Percentiles rank a stretch among this genome's conserved stretches.
Conservation (phyloP, 1,140 invertebrate genomes). For the Chrysopa pallens region DNA sequence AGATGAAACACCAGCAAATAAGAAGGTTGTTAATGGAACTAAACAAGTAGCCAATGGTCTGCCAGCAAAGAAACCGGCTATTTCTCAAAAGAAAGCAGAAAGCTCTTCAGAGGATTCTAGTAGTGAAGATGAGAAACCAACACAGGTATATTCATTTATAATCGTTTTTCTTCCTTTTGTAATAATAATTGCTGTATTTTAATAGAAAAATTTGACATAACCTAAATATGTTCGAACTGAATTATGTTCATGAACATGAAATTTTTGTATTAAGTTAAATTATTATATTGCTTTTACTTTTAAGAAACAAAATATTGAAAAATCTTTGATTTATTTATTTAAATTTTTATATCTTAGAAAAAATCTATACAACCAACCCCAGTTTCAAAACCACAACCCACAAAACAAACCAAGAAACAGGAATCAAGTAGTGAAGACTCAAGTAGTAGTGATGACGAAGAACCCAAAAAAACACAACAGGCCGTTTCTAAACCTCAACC, state of each 20-base stretch:
- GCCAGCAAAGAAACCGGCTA: conserved; percentile 4
- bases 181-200: background rate
- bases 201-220: background rate
- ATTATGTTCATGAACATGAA: no score
- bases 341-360: conserved; percentile 1
- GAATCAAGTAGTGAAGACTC: conserved; percentile 22
- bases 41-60: conserved; percentile 1
- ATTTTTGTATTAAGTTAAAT: no score
- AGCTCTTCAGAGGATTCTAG: conserved; percentile 15
- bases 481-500: conserved; percentile 11
- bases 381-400: background rate
- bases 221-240: background rate
- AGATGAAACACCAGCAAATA: conserved; percentile 2
- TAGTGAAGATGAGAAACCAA: conserved; percentile 13
- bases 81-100: conserved; percentile 10
- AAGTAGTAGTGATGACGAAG: conserved; percentile 21
- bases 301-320: no score
- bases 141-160: conserved; percentile 3
- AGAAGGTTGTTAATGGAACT: conserved; percentile 3
- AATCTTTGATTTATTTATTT: no score
- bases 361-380: conserved; percentile 3
- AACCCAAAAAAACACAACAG: conserved; percentile 10
- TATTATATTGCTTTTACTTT: no score
- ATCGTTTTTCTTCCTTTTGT: conserved; percentile 3
- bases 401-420: conserved; percentile 8